Base-by-base conservation (phyloP, 1,140 invertebrate species). In the Asobara japonica region DNA sequence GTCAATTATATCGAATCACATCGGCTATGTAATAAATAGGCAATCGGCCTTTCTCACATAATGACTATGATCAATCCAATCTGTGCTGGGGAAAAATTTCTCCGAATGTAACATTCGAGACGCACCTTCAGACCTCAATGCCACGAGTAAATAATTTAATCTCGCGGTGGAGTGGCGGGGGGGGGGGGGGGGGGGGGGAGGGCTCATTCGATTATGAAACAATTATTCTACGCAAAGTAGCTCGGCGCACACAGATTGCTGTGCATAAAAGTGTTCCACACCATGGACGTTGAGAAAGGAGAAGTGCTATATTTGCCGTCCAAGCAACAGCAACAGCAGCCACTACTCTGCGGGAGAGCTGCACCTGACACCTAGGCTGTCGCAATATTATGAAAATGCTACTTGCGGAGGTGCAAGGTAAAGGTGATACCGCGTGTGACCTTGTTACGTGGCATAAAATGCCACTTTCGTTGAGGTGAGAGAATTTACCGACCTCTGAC, bases 381-480 rank as follows among this genome's bases (percentile, higher is more conserved):
- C 73, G 77, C 75, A 78, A 78, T 74, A 77, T 78, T 74, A 76
- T 66, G 71, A 73, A 71, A 74, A 61, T 38, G 67, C 51, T 56
- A 69, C 67, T 69, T 69, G 48, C 31, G 31, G 51, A 38, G 20
- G 67, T 31, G 67, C 61, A 73, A 69, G 41, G 61, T 65, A 73
- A 48, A 69, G 56, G 66, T 51, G 76, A 76, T 48, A 73, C 66
- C 76, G 74, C 75, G 77, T 74, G 77, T 73, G 78, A 80, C 78
- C 77, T 79, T 80, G 79, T 79, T 78, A 78, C 76, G 76, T 74
- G 16, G 10, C 30, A 73, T 78, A 76, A 80, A 79, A 76, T 74
- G 69, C 41, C 51, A 45, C 66, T 74, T 30, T 64, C 38, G 60
- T 22, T 56, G 51, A 3, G 6, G 22, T 18, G 13, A 31, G 18